A percentile compares a stretch with the other conserved stretches of the same genome.
Evolutionary conservation across 2,797 vertebrate genomes (phyloP).

Genomic region (Pangasius djambal): DNA sequence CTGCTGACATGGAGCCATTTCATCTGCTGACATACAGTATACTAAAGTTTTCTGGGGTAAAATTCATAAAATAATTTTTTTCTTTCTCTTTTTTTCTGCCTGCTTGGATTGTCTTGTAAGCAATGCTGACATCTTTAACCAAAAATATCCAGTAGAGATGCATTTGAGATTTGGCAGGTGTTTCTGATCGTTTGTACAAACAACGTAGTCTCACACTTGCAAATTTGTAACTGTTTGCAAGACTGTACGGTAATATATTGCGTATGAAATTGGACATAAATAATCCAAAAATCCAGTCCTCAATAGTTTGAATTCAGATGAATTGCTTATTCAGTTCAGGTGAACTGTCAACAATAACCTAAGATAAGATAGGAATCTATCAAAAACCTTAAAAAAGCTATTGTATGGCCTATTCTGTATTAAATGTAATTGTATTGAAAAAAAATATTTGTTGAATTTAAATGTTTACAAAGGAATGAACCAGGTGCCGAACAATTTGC

Average conservation of each 20-base stretch:
- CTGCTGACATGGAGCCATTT: background rate
- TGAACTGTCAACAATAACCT: background rate
- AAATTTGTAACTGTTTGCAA: background rate
- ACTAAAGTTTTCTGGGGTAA: background rate
- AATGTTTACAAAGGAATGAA: background rate
- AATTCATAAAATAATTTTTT: background rate
- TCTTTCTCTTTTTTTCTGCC: background rate
- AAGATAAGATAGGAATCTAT: background rate
- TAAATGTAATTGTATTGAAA: background rate
- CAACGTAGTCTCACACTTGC: background rate
- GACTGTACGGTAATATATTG: too few species aligned
- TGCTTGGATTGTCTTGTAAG: background rate
- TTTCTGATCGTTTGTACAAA: background rate
- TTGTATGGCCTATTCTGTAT: background rate
- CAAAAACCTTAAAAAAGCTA: background rate
- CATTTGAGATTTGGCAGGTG: background rate
- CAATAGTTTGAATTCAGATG: background rate
- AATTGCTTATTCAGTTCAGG: background rate
- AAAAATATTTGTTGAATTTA: background rate
- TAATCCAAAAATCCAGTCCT: background rate
- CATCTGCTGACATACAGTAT: background rate
- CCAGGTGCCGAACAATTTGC: background rate
- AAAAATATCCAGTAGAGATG: background rate
- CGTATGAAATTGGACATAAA: background rate
- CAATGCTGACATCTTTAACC: background rate